Evolutionary conservation across 2,888 invertebrate genomes (phyloP).

Genomic region (Chelonus formosanus): DNA sequence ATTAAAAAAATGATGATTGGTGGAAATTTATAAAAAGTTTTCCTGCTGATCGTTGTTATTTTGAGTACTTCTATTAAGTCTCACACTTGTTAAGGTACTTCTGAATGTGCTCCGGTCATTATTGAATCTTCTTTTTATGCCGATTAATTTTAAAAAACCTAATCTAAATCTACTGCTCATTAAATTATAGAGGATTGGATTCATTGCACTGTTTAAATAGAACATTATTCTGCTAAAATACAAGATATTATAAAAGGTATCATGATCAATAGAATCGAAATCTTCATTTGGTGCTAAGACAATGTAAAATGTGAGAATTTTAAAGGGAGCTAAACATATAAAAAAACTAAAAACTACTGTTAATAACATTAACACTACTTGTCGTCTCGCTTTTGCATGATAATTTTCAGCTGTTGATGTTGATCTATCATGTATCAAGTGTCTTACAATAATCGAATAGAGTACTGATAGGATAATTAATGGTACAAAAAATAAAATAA

Average conservation of each 20-base stretch:
- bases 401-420: constrained; percentile 79
- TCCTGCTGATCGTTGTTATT: constrained; percentile 52
- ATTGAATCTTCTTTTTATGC: constrained; percentile 67
- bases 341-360: constrained; percentile 90
- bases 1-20: neutral
- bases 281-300: constrained; percentile 78
- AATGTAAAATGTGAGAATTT: constrained; percentile 84
- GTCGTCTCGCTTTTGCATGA: constrained; percentile 77
- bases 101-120: constrained; percentile 65
- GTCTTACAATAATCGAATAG: constrained; percentile 85
- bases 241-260: constrained; percentile 82
- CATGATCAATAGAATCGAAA: constrained; percentile 75
- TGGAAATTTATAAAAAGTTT: constrained; percentile 52
- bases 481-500: constrained; percentile 83
- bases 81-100: constrained; percentile 63
- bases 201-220: constrained; percentile 89
- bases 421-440: constrained; percentile 77
- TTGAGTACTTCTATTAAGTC: constrained; percentile 48
- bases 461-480: constrained; percentile 80
- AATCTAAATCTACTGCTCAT: constrained; percentile 91
- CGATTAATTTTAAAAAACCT: constrained; percentile 78
- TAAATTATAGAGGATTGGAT: constrained; percentile 90
- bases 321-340: constrained; percentile 86
- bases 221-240: constrained; percentile 88
- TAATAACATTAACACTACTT: constrained; percentile 87